Base-by-base conservation (phyloP, 2,113 vertebrate genomes). In the Zosterops pallidus region DNA sequence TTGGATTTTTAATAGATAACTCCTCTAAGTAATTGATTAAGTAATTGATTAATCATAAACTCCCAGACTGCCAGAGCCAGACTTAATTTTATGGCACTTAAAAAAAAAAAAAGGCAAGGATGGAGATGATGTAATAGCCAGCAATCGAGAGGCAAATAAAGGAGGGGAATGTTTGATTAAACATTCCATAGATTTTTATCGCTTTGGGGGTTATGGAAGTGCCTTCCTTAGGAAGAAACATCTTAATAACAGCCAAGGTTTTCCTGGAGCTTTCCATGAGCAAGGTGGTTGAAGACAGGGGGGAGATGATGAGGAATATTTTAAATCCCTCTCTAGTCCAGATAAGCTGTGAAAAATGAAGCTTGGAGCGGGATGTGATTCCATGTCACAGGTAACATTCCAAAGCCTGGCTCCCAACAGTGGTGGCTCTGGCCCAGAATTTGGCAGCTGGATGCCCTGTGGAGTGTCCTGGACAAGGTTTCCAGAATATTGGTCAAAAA, bases 21-120 rank as follows among this genome's bases (percentile, higher is more conserved):
- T 95, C 47, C 92, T 95, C 90, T 56, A 75, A 95, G 94, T 95
- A 94, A 97, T 97, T 97, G 95, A 96, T 97, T 96, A 96, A 93
- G 93, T 95, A 94, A 97, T 97, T 97, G 95, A 96, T 97, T 96
- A 96, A 96, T 97, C 95, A 97, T 97, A 96, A 97, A 97, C 93
- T 95, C 76, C 16, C 53, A 68, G 90, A 68, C 92, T 92, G 93
- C 85, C 85, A 89, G 90, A 94, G 64, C 52, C 64, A 78, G 95
- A 72, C 88, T 71, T 74, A 89, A 97, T 97, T 96, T 95, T 96
- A 95, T 78, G 64, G 52, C 90, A 88, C 44, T 67, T 90, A 10
- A 60, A 90, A 86, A 91, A 70, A 70, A 39, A 26, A 50, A 60
- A 60, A 25, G 2, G 3, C 9, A 37, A 76, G 50, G 57, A 81